These are phyloP conservation scores for Apogon talboti DNA, from an alignment of 2,797 vertebrate genomes.

Conservation along the genomic window DNA sequence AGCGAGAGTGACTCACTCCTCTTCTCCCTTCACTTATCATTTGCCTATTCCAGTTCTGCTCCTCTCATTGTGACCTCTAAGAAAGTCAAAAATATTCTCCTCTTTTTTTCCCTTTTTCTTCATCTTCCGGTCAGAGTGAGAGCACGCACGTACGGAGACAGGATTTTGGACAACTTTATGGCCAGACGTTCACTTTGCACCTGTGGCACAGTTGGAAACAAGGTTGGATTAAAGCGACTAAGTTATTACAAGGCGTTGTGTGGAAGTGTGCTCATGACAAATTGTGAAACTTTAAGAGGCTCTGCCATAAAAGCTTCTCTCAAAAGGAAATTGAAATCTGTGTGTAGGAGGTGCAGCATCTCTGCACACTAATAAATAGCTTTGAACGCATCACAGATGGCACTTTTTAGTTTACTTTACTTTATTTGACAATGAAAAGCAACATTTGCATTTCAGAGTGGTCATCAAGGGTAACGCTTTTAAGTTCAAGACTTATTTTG, in stretches of 20 bases:
- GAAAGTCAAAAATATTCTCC: conserved; percentile 61
- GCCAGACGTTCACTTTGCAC: conserved; percentile 41
- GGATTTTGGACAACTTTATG: conserved; percentile 38
- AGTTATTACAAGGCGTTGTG: conserved; percentile 42
- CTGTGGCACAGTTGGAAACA: conserved; percentile 49
- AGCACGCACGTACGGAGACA: conserved; percentile 22
- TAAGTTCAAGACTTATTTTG: conserved; percentile 6
- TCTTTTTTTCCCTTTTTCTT: conserved; percentile 10
- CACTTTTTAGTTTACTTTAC: conserved; percentile 13
- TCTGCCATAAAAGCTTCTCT: conserved; percentile 8
- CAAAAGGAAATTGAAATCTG: conserved; percentile 13
- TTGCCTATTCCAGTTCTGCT: conserved; percentile 66
- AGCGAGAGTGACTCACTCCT: conserved; percentile 65
- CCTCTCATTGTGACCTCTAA: conserved; percentile 68
- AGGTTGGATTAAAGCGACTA: conserved; percentile 47
- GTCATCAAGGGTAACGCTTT: conserved; percentile 21
- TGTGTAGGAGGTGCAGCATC: conserved; percentile 17
- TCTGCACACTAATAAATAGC: conserved; percentile 14
- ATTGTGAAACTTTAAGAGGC: background rate
- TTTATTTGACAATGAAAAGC: conserved; percentile 7
- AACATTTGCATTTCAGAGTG: conserved; percentile 8
- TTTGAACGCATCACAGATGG: background rate
- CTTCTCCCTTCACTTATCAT: conserved; percentile 55
- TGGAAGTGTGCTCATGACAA: background rate
- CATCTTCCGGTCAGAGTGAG: conserved; percentile 23